Evolutionary conservation across 2,888 invertebrate species (phyloP), one percentile per base, ranked within the genome.

Genomic region (Poecilobothrus nobilitatus): DNA sequence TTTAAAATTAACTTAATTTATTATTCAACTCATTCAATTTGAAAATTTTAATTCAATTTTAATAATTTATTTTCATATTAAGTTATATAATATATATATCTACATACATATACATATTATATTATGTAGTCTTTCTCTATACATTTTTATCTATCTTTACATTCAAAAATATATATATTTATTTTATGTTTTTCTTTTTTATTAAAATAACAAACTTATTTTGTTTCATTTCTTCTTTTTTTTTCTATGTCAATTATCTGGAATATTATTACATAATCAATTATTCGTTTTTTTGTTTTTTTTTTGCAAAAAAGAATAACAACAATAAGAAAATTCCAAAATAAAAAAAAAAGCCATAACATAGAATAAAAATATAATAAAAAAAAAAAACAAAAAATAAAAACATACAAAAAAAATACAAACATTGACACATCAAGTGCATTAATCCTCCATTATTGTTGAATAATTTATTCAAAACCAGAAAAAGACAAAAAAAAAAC

Each of bases 361-460:
- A 41, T 41, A 15, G 15, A 41, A 41, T 41, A 53, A 53, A 18
- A 53, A 37, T 5, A 37, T 2, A 37, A 1, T 10, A 53, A 6
- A 53, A 53, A 6, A 53, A 53, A 44, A 44, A 9, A 44, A 44
- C 3, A 15, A 15, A 44, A 15, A 44, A 44, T 44, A 44, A 44
- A 10, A 44, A 44, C 6, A 44, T 15, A 37, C 10, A 44, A 44
- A 3, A 15, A 53, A 53, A 18, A 37, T 37, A 53, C 18, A 53
- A 53, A 53, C 53, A 53, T 53, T 53, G 53, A 53, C 53, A 53
- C 53, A 53, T 53, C 53, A 53, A 53, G 53, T 53, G 53, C 53
- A 53, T 53, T 53, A 53, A 53, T 53, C 53, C 53, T 53, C 53
- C 53, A 53, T 53, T 53, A 53, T 53, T 53, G 53, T 53, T 53